Evolutionary conservation across 2,888 invertebrate genomes (phyloP).

Genomic region (Formica aserva): DNA sequence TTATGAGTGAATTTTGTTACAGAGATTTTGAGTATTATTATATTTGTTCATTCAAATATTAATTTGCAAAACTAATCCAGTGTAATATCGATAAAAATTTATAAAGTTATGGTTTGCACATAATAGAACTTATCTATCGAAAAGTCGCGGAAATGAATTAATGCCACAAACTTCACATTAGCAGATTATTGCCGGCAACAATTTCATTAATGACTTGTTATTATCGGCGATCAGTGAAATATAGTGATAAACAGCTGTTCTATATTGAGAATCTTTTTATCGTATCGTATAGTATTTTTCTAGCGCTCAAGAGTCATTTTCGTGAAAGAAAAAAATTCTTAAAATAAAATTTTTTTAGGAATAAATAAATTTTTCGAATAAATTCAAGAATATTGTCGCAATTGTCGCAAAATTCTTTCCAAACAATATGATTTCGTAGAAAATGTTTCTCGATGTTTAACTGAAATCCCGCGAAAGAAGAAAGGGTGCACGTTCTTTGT

Average conservation of each 20-base stretch:
- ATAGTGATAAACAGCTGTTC: conserved; percentile 50
- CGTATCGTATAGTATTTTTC: conserved; percentile 29
- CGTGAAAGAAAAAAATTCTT: conserved; percentile 16
- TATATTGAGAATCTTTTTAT: conserved; percentile 39
- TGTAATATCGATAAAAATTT: neutral
- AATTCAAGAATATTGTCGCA: neutral
- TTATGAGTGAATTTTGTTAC: neutral
- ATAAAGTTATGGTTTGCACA: neutral
- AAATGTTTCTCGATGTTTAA: conserved; percentile 1
- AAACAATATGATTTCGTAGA: neutral
- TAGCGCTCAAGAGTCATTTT: conserved; percentile 37
- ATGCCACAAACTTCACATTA: conserved; percentile 28
- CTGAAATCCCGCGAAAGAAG: conserved; percentile 36
- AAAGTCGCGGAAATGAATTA: conserved; percentile 29
- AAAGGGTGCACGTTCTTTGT: conserved; percentile 67
- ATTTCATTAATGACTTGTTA: conserved; percentile 58
- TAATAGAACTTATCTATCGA: neutral
- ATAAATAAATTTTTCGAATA: neutral
- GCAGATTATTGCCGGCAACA: conserved; percentile 54
- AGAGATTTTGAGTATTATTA: neutral
- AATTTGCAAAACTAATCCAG: neutral
- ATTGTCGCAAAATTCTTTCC: neutral
- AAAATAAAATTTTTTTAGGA: neutral
- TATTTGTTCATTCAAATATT: neutral
- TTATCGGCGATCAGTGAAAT: conserved; percentile 21